Evolutionary conservation across 2,888 invertebrate species (phyloP), one percentile per base, ranked within the genome.

Genomic region (Tipula vernalis): DNA sequence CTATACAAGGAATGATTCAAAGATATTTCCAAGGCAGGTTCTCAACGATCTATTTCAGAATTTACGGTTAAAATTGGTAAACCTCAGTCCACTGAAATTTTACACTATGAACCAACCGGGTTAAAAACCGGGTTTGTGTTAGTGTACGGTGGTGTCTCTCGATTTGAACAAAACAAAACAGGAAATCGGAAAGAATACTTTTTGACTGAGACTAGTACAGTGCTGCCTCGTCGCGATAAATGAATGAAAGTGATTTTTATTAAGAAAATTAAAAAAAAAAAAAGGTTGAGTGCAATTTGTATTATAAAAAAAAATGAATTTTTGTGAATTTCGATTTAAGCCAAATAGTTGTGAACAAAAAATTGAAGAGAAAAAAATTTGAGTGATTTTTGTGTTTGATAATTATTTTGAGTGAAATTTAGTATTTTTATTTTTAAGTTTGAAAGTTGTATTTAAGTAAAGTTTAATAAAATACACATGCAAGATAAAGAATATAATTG

Each of bases 401-500:
- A 28, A 28, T 71, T 28, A 71, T 5, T 71, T 71, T 71, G 71
- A 71, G 71, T 71, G 71, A 28, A 71, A 71, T 71, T 57, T 57
- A 6, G 18, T 18, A 57, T 57, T 71, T 71, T 71, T 28, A 8
- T 71, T 71, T 28, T 28, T 28, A 3, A 28, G 0, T n/a, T 84
- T 39, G 5, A 84, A 10, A 39, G 39, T 28, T 28, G 0, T 28
- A 39, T 39, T 84, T 39, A n/a, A 83, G 83, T 83, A 39, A 84
- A 39, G 15, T 39, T 84, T 13, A 8, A 39, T 39, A 84, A 36
- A 83, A 83, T 36, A 83, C 4, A 36, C 13, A 36, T 84, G 36
- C 41, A 83, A 57, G 15, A 57, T 85, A 13, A 10, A 86, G 90
- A 93, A 91, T 92, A 94, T 94, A 94, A 93, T 93, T 93, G 93